Base-by-base conservation (phyloP, 2,797 vertebrate species). In the Melanotaenia boesemani region DNA sequence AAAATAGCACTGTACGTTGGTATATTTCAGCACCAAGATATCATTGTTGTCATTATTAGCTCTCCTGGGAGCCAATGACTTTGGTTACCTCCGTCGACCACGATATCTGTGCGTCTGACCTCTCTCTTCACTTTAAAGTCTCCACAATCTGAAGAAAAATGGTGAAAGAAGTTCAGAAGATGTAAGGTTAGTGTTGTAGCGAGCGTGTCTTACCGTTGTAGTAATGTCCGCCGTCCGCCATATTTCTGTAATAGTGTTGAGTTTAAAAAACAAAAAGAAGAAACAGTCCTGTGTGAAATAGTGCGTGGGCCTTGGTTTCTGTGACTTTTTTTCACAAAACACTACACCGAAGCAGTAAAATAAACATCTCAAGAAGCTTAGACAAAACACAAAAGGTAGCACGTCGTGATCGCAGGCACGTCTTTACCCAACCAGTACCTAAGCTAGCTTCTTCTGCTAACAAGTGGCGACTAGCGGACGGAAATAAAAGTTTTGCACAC, bases 151-250 rank as follows among this genome's bases (percentile, higher is more conserved):
- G 32, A 57, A 50, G 62, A 67, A 76, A 79, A 44, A 72, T 22
- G 15, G 79, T 32, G 76, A 63, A 72, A 66, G 56, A 0, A 37
- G 50, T 73, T 85, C 48, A 76, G 48, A 30, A 69, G 0, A 58
- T 5, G 34, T 77, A 0, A 80, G 61, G 24, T 63, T 57, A 76
- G 39, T 5, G 34, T 3, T 18, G 12, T 2, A 41, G 22, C 13
- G 2, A 67, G 56, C 60, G 56, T 18, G 48, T 46, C 92, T 93
- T 86, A 94, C 95, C 94, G 63, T 89, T 94, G 88, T 94, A 92
- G 80, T 92, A 94, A 67, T 92, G 88, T 10, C 92, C 89, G 83
- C 93, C 83, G 18, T 95, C 94, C 90, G 94, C 92, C 94, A 94
- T 95, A n/a, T 92, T 91, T 82, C 67, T 65, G 60, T 10, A 72